Base-by-base conservation (phyloP, 2,113 vertebrate genomes). In the Notothenia coriiceps region DNA sequence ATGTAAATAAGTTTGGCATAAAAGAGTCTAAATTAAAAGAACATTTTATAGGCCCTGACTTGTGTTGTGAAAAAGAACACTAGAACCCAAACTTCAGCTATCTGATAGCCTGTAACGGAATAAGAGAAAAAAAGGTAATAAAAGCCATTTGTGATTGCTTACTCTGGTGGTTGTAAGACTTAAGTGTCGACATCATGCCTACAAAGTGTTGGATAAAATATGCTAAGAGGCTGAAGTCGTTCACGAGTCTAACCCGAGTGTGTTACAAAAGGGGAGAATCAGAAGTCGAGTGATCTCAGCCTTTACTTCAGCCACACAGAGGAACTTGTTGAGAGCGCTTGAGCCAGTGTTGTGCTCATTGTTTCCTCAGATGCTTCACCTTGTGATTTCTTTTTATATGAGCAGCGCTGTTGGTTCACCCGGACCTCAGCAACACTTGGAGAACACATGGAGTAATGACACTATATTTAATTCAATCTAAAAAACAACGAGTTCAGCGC, bases 231-330 rank as follows among this genome's bases (percentile, higher is more conserved):
- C 78, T 83, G 52, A 72, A 73, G 61, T 80, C 78, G 63, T 71
- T 84, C 82, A 80, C 51, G 74, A 79, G 83, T 87, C 61, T 69
- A 74, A 71, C 61, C 66, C 43, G 67, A 91, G 89, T 78, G 85
- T 81, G 86, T 81, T 14, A 84, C 72, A 80, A 88, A 88, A 82
- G 57, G 43, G 46, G 18, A 70, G 79, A 79, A 82, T 74, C 74
- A 90, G 17, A 80, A 84, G 90, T 92, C 68, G 57, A 89, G 90
- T 85, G 89, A 91, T 84, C 69, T 84, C 78, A 89, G 81, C 81
- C 60, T 77, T 84, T 81, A 79, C 71, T 83, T 87, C 40, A 88
- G 59, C 73, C 62, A 72, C 66, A 71, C 65, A 50, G 78, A 83
- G 43, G 78, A 86, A 74, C 72, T 73, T 84, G 77, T 88, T 65